Percentiles rank a stretch among this genome's conserved stretches.
These are phyloP conservation scores for Hucho hucho DNA, from an alignment of 2,113 vertebrate genomes.

Conservation along the genomic window DNA sequence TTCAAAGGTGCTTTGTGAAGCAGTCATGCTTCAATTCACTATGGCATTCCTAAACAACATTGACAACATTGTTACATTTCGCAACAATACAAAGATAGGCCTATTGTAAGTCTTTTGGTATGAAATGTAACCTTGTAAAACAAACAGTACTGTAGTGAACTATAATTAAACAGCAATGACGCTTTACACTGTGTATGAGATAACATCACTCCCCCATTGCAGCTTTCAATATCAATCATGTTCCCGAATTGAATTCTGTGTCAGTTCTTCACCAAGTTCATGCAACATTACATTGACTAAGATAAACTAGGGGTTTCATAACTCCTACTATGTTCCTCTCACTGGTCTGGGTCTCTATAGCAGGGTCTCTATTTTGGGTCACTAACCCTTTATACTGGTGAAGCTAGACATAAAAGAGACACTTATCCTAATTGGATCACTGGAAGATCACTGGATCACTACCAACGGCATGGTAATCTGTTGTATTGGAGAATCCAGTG, in stretches of 20 bases:
- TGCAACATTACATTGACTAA: no score
- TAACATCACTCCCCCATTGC: no score
- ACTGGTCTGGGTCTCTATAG: conserved; percentile 1
- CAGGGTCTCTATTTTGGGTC: neutral
- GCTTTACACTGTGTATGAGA: no score
- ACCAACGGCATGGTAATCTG: conserved; percentile 11
- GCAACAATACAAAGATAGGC: neutral
- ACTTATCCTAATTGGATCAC: conserved; percentile 49
- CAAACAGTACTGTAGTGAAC: neutral
- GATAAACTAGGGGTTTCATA: neutral
- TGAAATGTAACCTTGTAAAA: conserved; percentile 9
- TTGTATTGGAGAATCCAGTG: conserved; percentile 6
- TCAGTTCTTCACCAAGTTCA: neutral
- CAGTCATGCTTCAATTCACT: conserved; percentile 19
- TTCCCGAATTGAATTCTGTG: neutral
- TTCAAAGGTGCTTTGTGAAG: conserved; percentile 33
- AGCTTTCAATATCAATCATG: neutral
- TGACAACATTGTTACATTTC: neutral
- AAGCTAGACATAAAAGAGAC: conserved; percentile 38
- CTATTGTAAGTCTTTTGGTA: neutral
- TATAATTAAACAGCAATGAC: no score
- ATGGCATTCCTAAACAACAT: conserved; percentile 1
- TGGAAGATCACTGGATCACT: conserved; percentile 18
- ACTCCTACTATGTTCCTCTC: neutral
- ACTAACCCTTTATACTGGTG: neutral